Evolutionary conservation across 2,888 invertebrate genomes (phyloP), one percentile per base, ranked within the genome.

Genomic region (Marronus borbonicus): DNA sequence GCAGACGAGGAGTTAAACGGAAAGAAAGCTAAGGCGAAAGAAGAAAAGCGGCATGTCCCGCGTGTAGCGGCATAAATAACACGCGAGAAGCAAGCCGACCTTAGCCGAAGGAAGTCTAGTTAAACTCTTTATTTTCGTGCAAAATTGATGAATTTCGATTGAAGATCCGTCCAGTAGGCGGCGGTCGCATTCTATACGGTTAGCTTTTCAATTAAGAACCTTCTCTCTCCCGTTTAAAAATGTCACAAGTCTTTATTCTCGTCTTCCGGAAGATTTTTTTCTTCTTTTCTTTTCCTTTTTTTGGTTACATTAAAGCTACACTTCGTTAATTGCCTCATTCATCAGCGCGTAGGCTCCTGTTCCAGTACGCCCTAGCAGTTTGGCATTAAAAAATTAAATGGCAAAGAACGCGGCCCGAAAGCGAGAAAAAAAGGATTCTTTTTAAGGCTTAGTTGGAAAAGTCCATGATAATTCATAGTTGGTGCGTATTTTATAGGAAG

Each of bases 261-360:
- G 49, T 50, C 50, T 50, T 28, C 50, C 24, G 39, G 44, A 44
- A 12, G 44, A 44, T 28, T 24, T 68, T 68, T 68, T 68, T n/a
- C 24, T 50, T n/a, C 28, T 24, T 68, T 79, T 80, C 31, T 58
- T 55, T 28, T 17, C 76, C 69, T 55, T 58, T 68, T 66, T 77
- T 78, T 81, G 81, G 83, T 82, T 83, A 81, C 83, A 83, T 83
- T 83, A 84, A 83, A 82, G 84, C 83, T 83, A 82, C 84, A 84
- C 84, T 84, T 84, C 82, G 82, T 82, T 84, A 84, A 84, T 84
- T 83, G 84, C 83, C 84, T 80, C 81, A 82, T 83, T 83, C 82
- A 82, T 83, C 84, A 83, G 83, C 75, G 77, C 28, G 60, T 72
- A 74, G 52, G 76, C 70, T 78, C 70, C 76, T 64, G 72, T 75